A percentile compares a stretch with the other conserved stretches of the same genome.
phyloP scores from a whole-genome alignment of 2,797 vertebrate genomes.

The Takifugu rubripes region DNA sequence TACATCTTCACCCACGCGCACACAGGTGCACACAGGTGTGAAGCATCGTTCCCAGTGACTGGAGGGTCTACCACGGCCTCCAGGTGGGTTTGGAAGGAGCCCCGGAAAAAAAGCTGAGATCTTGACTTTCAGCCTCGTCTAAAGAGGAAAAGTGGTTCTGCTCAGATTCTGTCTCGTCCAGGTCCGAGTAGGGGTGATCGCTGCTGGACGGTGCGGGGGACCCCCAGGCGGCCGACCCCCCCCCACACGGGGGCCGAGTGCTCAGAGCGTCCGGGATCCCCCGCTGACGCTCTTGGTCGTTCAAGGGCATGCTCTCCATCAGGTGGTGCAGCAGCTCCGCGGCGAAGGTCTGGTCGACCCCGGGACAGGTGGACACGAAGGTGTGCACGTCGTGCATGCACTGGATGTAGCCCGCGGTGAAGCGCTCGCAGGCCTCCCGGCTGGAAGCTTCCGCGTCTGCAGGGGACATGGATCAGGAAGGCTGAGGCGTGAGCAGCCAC shows the following conservation, averaged over 20 bases:
- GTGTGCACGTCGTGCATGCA: slow-evolving; percentile 98
- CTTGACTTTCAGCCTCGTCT: slow-evolving; percentile 66
- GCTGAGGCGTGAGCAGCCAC: no score
- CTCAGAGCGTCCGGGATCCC: slow-evolving; percentile 68
- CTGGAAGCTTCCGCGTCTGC: slow-evolving; percentile 81
- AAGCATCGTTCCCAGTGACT: no score
- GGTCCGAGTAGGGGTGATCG: slow-evolving; percentile 73
- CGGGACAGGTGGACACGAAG: slow-evolving; percentile 89
- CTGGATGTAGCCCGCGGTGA: slow-evolving; percentile 95
- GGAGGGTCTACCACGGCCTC: slow-evolving; percentile 87
- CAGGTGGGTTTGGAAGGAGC: slow-evolving; percentile 77
- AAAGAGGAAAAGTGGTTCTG: slow-evolving; percentile 66
- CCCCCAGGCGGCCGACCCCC: slow-evolving; percentile 41
- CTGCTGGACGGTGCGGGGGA: slow-evolving; percentile 18
- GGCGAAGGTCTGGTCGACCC: slow-evolving; percentile 85
- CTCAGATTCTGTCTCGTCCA: slow-evolving; percentile 73
- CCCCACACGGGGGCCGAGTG: no score
- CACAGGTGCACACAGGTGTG: slow-evolving; percentile 2
- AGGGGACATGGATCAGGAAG: background rate
- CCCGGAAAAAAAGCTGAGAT: slow-evolving; percentile 48
- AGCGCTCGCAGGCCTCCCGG: slow-evolving; percentile 88
- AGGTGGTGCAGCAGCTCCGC: slow-evolving; percentile 92
- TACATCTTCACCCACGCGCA: slow-evolving; percentile 64
- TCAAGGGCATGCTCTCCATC: slow-evolving; percentile 91
- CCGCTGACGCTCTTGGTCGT: slow-evolving; percentile 75